These are phyloP conservation scores for Drosophila cracens DNA, from an alignment of 2,888 invertebrate species.

Conservation along the genomic window DNA sequence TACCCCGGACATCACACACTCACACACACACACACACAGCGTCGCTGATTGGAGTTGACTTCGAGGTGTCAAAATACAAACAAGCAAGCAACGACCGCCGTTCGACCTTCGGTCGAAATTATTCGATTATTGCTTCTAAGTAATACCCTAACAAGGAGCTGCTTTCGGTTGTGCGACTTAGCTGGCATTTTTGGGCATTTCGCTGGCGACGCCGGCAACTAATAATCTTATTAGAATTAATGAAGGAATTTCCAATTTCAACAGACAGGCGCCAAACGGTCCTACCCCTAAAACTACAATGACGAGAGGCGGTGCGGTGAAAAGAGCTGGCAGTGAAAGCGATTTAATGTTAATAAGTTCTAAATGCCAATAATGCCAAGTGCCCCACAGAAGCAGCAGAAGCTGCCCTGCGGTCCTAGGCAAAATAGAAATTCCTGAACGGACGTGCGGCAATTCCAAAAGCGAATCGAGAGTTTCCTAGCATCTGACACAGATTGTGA, in stretches of 20 bases:
- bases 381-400: constrained; percentile 38
- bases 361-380: constrained; percentile 73
- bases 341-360: constrained; percentile 78
- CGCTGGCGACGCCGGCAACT: constrained; percentile 66
- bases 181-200: constrained; percentile 42
- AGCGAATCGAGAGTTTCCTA: constrained; percentile 51
- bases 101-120: constrained; percentile 53
- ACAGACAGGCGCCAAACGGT: constrained; percentile 56
- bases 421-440: constrained; percentile 73
- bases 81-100: constrained; percentile 35
- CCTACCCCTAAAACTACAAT: background rate
- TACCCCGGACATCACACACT: constrained; percentile 14
- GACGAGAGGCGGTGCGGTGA: background rate
- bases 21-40: background rate
- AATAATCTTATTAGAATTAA: constrained; percentile 84
- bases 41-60: constrained; percentile 67
- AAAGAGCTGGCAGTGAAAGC: constrained; percentile 45
- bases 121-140: constrained; percentile 57
- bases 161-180: constrained; percentile 1
- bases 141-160: background rate
- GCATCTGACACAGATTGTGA: constrained; percentile 74
- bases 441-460: constrained; percentile 65
- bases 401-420: constrained; percentile 43
- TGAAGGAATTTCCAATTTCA: constrained; percentile 80
- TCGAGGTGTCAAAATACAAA: constrained; percentile 74